Conservation (phyloP, 1,140 invertebrate species). For the Ylistrum balloti region DNA sequence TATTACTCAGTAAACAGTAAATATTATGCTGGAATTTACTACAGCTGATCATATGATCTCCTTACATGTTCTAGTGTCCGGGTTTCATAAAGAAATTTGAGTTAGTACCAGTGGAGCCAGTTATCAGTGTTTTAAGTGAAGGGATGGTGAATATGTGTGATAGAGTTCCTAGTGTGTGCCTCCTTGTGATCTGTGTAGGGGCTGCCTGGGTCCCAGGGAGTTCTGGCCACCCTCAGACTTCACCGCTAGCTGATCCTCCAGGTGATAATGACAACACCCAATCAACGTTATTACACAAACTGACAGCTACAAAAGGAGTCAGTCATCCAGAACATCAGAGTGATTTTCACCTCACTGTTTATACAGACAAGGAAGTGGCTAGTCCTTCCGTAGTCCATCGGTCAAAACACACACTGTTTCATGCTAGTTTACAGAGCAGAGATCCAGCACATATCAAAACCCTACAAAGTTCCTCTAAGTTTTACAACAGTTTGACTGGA, state of each 20-base stretch:
- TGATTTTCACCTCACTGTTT: not conserved
- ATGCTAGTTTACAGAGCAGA: slow-evolving; percentile 1
- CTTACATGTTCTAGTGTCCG: not conserved
- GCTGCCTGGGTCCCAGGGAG: not conserved
- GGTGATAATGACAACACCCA: not conserved
- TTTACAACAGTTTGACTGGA: slow-evolving; percentile 10
- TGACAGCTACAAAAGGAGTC: not conserved
- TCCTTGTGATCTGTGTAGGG: slow-evolving; percentile 37
- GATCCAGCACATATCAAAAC: not conserved
- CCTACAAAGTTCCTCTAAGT: not conserved
- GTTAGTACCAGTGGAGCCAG: not conserved
- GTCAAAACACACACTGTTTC: not conserved
- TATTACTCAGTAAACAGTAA: not conserved
- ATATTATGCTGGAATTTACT: not conserved
- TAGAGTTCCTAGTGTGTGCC: not conserved
- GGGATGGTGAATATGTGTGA: not conserved
- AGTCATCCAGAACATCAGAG: not conserved
- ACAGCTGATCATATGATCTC: not conserved
- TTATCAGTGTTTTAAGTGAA: too few species aligned
- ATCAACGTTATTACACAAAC: not conserved
- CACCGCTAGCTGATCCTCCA: not conserved
- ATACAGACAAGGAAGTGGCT: slow-evolving; percentile 18
- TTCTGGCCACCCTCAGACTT: not conserved
- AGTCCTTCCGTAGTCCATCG: not conserved
- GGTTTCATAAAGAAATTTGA: not conserved